Evolutionary conservation across 2,888 invertebrate species (phyloP).

Genomic region (Willowsia nigromaculata): DNA sequence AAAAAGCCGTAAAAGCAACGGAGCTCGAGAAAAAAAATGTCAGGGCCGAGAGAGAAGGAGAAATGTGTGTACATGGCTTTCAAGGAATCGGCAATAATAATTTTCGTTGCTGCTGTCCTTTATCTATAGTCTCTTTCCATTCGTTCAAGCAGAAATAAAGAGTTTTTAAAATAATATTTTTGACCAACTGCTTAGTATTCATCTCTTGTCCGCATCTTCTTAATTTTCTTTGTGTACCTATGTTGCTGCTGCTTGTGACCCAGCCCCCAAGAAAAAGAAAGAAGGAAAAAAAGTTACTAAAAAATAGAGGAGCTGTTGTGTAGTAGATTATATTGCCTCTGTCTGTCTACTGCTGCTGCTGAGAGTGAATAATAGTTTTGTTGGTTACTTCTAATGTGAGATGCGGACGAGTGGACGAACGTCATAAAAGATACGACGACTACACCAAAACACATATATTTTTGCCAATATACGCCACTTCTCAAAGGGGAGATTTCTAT

Average conservation of each 20-base stretch:
- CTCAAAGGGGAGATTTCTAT: neutral
- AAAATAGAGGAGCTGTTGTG: neutral
- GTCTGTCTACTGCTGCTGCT: neutral
- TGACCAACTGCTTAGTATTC: constrained; percentile 69
- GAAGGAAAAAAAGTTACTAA: constrained; percentile 15
- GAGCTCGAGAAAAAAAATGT: constrained; percentile 18
- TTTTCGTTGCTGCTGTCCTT: constrained; percentile 27
- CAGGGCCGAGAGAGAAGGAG: neutral
- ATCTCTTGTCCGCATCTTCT: constrained; percentile 64
- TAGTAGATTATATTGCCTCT: neutral
- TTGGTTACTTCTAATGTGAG: constrained; percentile 37
- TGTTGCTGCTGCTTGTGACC: constrained; percentile 50
- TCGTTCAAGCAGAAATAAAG: neutral
- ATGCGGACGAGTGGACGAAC: constrained; percentile 47
- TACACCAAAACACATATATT: neutral
- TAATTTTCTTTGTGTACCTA: constrained; percentile 23
- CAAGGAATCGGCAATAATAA: constrained; percentile 64
- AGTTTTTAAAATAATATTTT: constrained; percentile 12
- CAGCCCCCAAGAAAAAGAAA: constrained; percentile 64
- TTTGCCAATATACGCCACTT: neutral
- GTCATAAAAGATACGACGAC: constrained; percentile 41
- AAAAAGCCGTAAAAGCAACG: constrained; percentile 62
- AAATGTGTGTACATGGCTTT: constrained; percentile 32
- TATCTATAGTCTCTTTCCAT: constrained; percentile 5
- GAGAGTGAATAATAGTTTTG: constrained; percentile 18